Evolutionary conservation across 1,140 invertebrate species (phyloP), one percentile per base, ranked within the genome.

Genomic region (Ceratina japonica): DNA sequence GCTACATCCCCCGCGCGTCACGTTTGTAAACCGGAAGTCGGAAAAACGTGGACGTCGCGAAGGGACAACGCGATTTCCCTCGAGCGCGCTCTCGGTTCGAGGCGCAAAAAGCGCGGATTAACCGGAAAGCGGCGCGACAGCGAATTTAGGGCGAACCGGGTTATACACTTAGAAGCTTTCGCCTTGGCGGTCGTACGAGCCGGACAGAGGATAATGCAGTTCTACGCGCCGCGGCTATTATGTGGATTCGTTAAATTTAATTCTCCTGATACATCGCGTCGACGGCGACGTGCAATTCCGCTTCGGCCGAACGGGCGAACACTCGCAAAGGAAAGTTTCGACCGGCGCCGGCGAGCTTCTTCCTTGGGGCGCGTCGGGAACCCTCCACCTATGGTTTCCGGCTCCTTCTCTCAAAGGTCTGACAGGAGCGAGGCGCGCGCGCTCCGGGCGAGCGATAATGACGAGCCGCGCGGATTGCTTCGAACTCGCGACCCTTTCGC

Each of bases 221-320:
- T 24, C 10, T 44, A 44, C 37, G 37, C 37, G 54, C 2, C 3
- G 15, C 16, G 61, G 27, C n/a, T 24, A 49, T 79, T 52, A 56
- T 15, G 52, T 31, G 58, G 64, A 80, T 76, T 80, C 58, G 37
- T 80, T 80, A 70, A 76, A 80, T 76, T 76, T 76, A 76, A 80
- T 80, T 80, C 73, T 37, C 58, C 49, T 68, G 72, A 75, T 77
- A 79, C 56, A 63, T 51, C 58, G 65, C 31, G 44, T 49, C 75
- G 56, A 59, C 74, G 1, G 1, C 15, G 27, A 5, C 51, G 49
- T 27, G 69, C 62, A 63, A 78, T 56, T 78, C 75, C 68, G 24
- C 4, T 8, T n/a, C 2, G 10, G 22, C 0, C 18, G n/a, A n/a
- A n/a, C n/a, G n/a, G n/a, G 37, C 37, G 5, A 44, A 44, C 37